These are phyloP conservation scores for Bufotes viridis DNA, from an alignment of 2,797 vertebrate genomes.

Conservation along the genomic window DNA sequence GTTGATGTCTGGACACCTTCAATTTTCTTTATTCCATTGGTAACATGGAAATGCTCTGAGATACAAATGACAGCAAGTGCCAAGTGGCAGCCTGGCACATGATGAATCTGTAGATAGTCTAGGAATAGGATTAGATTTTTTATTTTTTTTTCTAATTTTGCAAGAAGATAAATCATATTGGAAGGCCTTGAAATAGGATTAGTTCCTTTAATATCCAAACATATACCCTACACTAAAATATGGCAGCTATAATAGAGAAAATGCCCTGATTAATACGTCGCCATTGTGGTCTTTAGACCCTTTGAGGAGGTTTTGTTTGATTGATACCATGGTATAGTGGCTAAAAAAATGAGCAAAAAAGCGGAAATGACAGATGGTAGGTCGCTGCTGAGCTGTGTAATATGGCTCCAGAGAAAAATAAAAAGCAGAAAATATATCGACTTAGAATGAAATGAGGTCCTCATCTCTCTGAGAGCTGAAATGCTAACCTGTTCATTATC, in stretches of 20 bases:
- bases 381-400: constrained; percentile 31
- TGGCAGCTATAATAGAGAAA: not conserved
- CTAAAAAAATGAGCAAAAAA: constrained; percentile 1
- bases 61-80: not conserved
- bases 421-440: constrained; percentile 18
- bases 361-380: constrained; percentile 11
- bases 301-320: constrained; percentile 31
- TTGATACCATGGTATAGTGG: constrained; percentile 17
- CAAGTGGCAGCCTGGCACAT: not conserved
- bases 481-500: constrained; percentile 30
- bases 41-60: not conserved
- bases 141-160: not conserved
- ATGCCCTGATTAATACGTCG: not conserved
- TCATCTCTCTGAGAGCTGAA: constrained; percentile 11
- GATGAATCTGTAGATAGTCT: not conserved
- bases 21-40: not conserved
- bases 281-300: constrained; percentile 15
- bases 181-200: not conserved
- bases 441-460: constrained; percentile 27
- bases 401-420: constrained; percentile 30
- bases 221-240: not conserved
- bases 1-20: not conserved
- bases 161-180: constrained; percentile 2
- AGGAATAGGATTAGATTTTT: not conserved
- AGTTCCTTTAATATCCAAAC: constrained; percentile 6